These are phyloP conservation scores for Esox lucius DNA, from an alignment of 2,797 vertebrate species.

Conservation along the genomic window DNA sequence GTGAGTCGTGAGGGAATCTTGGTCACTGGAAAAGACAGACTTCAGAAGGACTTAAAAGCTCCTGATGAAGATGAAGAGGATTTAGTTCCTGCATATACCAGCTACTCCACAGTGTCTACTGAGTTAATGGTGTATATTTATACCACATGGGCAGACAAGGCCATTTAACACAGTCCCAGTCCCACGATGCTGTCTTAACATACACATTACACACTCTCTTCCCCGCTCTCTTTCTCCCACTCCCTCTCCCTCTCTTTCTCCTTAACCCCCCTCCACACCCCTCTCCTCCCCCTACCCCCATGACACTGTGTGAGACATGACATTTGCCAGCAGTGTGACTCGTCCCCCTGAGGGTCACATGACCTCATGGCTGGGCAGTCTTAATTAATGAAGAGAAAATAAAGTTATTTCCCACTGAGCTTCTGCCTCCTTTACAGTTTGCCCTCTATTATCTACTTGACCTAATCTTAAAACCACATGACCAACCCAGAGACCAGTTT, in stretches of 20 bases:
- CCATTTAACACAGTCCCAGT: background rate
- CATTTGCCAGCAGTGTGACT: conserved; percentile 61
- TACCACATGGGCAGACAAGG: background rate
- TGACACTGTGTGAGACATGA: conserved; percentile 47
- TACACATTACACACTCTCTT: background rate
- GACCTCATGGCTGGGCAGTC: conserved; percentile 21
- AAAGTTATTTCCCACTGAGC: conserved; percentile 46
- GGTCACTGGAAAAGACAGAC: conserved; percentile 61
- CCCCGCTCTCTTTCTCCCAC: background rate
- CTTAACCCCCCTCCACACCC: background rate
- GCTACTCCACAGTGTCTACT: conserved; percentile 36
- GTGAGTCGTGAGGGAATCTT: conserved; percentile 53
- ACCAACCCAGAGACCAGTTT: conserved; percentile 2
- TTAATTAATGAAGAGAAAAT: conserved; percentile 68
- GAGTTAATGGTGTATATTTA: background rate
- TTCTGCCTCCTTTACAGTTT: conserved; percentile 36
- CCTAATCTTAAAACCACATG: conserved; percentile 27
- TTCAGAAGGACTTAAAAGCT: conserved; percentile 65
- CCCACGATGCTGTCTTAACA: background rate
- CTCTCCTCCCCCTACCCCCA: background rate
- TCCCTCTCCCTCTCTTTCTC: background rate
- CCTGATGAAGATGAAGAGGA: conserved; percentile 68
- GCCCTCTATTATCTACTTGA: conserved; percentile 45
- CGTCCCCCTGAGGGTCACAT: conserved; percentile 40
- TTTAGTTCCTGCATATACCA: conserved; percentile 65